phyloP scores from a whole-genome alignment of 2,888 invertebrate species.

The Gandaritis pyraliata region DNA sequence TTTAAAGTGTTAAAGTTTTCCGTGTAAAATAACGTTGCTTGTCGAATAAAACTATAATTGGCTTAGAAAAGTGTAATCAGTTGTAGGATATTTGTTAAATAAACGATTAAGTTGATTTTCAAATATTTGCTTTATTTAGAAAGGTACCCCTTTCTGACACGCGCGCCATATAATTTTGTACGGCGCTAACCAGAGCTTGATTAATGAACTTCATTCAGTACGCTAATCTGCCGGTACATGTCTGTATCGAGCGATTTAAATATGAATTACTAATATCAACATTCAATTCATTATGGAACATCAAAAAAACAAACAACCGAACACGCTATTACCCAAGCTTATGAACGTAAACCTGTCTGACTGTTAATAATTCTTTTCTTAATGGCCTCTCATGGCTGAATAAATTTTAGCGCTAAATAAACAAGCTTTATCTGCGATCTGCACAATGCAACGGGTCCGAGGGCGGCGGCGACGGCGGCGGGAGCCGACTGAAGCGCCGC shows the following conservation, averaged over 20 bases:
- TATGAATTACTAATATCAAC: slow-evolving; percentile 64
- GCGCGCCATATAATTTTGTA: slow-evolving; percentile 65
- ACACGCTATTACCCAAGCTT: slow-evolving; percentile 65
- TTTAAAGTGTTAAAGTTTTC: no score
- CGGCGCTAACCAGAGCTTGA: slow-evolving; percentile 68
- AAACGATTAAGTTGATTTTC: no score
- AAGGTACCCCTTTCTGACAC: no score
- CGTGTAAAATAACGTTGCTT: no score
- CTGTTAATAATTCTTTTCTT: slow-evolving; percentile 75
- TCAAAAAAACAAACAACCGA: slow-evolving; percentile 64
- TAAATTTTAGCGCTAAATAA: slow-evolving; percentile 81
- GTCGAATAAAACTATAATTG: no score
- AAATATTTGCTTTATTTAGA: no score
- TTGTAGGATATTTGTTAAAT: no score
- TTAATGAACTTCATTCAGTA: slow-evolving; percentile 70
- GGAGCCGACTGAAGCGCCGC: slow-evolving; percentile 81
- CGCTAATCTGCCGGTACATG: slow-evolving; percentile 50
- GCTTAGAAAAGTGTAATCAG: no score
- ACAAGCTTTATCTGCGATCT: slow-evolving; percentile 79
- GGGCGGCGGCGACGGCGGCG: slow-evolving; percentile 59
- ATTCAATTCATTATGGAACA: slow-evolving; percentile 70
- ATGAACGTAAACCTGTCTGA: slow-evolving; percentile 72
- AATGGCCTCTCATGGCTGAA: slow-evolving; percentile 75
- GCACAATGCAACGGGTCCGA: slow-evolving; percentile 75
- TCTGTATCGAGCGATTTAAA: slow-evolving; percentile 42